These are phyloP conservation scores for Drosophila azteca DNA, from an alignment of 1,140 invertebrate genomes.

Conservation along the genomic window DNA sequence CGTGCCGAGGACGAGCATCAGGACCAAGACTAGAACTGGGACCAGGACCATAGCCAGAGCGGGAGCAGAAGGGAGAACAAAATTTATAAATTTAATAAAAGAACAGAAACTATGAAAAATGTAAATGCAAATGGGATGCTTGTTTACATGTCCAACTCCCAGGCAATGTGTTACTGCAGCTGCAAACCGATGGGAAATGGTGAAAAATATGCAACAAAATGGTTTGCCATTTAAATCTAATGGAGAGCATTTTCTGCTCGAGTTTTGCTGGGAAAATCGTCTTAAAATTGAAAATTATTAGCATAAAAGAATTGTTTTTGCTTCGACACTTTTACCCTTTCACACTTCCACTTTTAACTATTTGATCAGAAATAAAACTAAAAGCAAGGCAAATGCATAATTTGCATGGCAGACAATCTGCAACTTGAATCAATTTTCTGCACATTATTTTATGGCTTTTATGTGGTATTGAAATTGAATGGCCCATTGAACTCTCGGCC, in stretches of 20 bases:
- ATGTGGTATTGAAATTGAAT: slow-evolving; percentile 23
- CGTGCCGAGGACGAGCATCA: slow-evolving; percentile 28
- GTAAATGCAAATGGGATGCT: slow-evolving; percentile 44
- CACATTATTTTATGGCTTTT: slow-evolving; percentile 13
- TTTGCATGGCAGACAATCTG: no score
- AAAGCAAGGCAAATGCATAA: no score
- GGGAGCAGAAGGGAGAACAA: background rate
- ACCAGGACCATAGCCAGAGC: background rate
- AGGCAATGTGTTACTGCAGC: slow-evolving; percentile 23
- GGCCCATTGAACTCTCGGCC: slow-evolving; percentile 45
- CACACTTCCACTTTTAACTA: background rate
- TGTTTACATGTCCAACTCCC: slow-evolving; percentile 31
- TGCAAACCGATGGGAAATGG: background rate
- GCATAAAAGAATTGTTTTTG: background rate
- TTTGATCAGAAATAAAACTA: no score
- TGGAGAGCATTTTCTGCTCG: no score
- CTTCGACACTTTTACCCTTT: background rate
- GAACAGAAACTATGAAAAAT: slow-evolving; percentile 28
- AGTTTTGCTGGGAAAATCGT: no score
- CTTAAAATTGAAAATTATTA: no score
- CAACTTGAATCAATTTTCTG: slow-evolving; percentile 34
- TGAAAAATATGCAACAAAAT: slow-evolving; percentile 18
- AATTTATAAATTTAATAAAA: slow-evolving; percentile 53
- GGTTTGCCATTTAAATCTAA: slow-evolving; percentile 24
- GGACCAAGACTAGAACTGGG: slow-evolving; percentile 3